Evolutionary conservation across 1,140 invertebrate genomes (phyloP), one percentile per base, ranked within the genome.

Genomic region (Lepidotrigona ventralis): DNA sequence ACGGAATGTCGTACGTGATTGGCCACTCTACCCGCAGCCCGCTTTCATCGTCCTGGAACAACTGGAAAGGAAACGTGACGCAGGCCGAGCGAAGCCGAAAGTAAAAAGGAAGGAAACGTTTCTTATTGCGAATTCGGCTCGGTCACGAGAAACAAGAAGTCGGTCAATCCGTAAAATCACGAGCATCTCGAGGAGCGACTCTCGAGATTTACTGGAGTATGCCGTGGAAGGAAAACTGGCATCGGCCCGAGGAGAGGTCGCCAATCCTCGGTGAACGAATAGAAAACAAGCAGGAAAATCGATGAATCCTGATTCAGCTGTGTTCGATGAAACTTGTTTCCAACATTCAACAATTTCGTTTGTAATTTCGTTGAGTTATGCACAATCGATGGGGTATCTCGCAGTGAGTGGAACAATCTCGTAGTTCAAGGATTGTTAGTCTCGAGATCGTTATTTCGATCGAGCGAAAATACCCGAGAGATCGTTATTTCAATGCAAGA

Each of bases 151-250:
- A 79, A 72, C 53, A 83, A 83, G 39, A 46, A 83, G 69, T 83
- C 82, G 82, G 82, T 73, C 82, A 83, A 83, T 83, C 77, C 82
- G 58, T 83, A 56, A 79, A 83, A 83, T 83, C 82, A 79, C 82
- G 68, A 73, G 58, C 58, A 68, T 79, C 69, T 73, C 60, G 29
- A 66, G 81, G 51, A 79, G 68, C 60, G 70, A 71, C 23, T 73
- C 29, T 73, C 29, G 51, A 79, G 82, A 83, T 79, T 83, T 79
- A 79, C 60, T 68, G 76, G 60, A 56, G 82, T 73, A 68, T 79
- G n/a, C 76, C 8, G 33, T 19, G 60, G 69, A 73, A 83, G 46
- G 76, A 29, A 83, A 78, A 73, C 68, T 83, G 68, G 82, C 68
- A 54, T 66, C 26, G 68, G 46, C 46, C 33, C 9, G 54, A 58